phyloP scores from a whole-genome alignment of 2,888 invertebrate genomes.

The Ectobius pallidus region DNA sequence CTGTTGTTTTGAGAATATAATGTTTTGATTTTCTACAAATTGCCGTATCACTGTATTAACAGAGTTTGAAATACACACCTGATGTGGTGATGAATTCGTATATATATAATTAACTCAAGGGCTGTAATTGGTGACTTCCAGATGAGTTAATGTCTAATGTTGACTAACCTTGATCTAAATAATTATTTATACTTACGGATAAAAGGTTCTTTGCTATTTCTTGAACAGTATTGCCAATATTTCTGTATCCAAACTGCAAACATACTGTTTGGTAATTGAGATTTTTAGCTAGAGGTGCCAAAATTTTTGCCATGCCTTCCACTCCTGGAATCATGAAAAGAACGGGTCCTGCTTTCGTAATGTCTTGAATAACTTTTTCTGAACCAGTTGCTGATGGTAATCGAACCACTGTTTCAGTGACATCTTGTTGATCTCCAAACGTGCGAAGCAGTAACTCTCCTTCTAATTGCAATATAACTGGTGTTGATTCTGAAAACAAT shows the following conservation, averaged over 20 bases:
- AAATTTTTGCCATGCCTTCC: conserved; percentile 59
- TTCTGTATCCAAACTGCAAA: conserved; percentile 60
- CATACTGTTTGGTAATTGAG: conserved; percentile 61
- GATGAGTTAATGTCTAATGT: no score
- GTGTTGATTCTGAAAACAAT: neutral
- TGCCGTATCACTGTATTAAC: no score
- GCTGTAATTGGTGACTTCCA: no score
- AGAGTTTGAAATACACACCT: no score
- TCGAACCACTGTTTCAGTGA: neutral
- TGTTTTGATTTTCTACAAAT: no score
- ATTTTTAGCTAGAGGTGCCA: no score
- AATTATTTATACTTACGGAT: neutral
- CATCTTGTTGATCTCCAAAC: conserved; percentile 18
- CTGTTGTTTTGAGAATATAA: no score
- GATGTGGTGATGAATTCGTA: no score
- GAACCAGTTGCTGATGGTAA: conserved; percentile 6
- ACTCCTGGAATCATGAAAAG: conserved; percentile 30
- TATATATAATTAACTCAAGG: no score
- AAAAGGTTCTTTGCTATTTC: neutral
- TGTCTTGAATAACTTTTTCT: neutral
- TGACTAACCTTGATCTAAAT: neutral
- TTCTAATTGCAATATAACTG: neutral
- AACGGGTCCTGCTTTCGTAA: neutral
- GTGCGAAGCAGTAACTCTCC: neutral
- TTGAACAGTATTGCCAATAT: conserved; percentile 36